A percentile compares a stretch with the other conserved stretches of the same genome.
Evolutionary conservation across 2,797 vertebrate species (phyloP).

Genomic region (Molossus molossus): DNA sequence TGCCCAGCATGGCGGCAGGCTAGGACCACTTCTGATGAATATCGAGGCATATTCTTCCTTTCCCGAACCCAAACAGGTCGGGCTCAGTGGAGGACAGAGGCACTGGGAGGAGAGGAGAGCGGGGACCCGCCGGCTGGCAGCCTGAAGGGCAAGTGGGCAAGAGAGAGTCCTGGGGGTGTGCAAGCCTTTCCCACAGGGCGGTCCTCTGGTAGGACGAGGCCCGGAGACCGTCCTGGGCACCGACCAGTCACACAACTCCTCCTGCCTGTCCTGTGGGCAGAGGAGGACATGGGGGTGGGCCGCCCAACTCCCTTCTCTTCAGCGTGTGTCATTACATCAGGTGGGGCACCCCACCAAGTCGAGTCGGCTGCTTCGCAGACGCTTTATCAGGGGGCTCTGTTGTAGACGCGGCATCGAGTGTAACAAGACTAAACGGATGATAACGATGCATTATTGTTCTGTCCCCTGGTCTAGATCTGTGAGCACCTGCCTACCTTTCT

Average conservation of each 20-base stretch:
- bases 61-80: background rate
- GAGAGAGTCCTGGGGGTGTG: background rate
- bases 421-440: background rate
- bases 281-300: too few species aligned
- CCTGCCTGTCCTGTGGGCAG: background rate
- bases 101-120: background rate
- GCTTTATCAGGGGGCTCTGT: background rate
- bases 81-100: background rate
- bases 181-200: background rate
- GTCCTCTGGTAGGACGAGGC: background rate
- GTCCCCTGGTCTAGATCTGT: background rate
- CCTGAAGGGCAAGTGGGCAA: background rate
- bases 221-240: background rate
- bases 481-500: background rate
- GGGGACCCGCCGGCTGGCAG: too few species aligned
- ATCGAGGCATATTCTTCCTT: background rate
- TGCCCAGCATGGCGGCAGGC: background rate
- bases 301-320: background rate
- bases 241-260: background rate
- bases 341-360: background rate
- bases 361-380: fast-evolving
- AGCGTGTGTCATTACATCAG: fast-evolving
- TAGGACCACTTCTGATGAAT: background rate
- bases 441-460: background rate
- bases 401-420: background rate